Evolutionary conservation across 2,888 invertebrate species (phyloP), one percentile per base, ranked within the genome.

Genomic region (Sturmia bella): DNA sequence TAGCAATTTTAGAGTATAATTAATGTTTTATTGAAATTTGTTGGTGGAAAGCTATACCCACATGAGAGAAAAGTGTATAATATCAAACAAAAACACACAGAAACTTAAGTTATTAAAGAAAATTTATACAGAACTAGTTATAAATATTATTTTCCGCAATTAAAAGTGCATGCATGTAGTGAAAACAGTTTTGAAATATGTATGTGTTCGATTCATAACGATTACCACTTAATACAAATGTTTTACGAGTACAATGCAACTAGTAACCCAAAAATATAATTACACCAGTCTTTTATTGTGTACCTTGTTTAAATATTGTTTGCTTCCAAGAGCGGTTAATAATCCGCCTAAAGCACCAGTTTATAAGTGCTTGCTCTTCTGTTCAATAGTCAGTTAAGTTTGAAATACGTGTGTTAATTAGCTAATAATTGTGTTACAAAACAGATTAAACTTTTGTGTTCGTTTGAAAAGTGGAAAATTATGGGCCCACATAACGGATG

Each of bases 131-230:
- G 21, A 75, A 61, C 24, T 17, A 37, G 52, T 54, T 45, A 48
- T 27, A 63, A 37, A 50, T 52, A 32, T 32, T 32, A 32, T 73
- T 81, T 81, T 81, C 81, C 81, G 81, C 81, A 81, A 73, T 77
- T 63, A 41, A 56, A 66, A 43, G 66, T 78, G 78, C 41, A 21
- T 56, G 70, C 3, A 57, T 27, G 5, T 15, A 48, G 52, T 7
- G 41, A 41, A 66, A 39, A 59, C 37, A 69, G 45, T 54, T 69
- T 68, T 27, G 32, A 59, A 66, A 69, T 69, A 57, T 43, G 32
- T 7, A 32, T 32, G 1, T 32, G 9, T 32, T 32, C 5, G 4
- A 59, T 50, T 59, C 59, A 57, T 15, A 73, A 54, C 61, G 43
- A 54, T 68, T 57, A 66, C 57, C 75, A 57, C 59, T 66, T 68